Evolutionary conservation across 2,797 vertebrate genomes (phyloP).

Genomic region (Neomorphus geoffroyi): DNA sequence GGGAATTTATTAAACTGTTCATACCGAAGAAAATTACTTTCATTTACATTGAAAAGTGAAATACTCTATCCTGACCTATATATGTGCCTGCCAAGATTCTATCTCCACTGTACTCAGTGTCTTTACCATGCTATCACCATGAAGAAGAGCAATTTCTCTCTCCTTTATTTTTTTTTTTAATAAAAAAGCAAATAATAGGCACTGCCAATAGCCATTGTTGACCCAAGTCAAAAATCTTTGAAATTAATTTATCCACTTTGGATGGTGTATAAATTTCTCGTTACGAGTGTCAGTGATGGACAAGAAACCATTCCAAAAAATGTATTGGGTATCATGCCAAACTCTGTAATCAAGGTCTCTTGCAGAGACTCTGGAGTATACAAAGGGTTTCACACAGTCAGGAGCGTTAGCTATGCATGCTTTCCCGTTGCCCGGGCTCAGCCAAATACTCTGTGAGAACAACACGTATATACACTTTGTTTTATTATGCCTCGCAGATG

Average conservation of each 20-base stretch:
- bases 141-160: conserved; percentile 69
- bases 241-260: conserved; percentile 91
- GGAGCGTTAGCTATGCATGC: conserved; percentile 93
- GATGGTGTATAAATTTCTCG: conserved; percentile 90
- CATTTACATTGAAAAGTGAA: conserved; percentile 67
- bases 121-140: conserved; percentile 64
- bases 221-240: conserved; percentile 86
- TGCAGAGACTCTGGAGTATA: conserved; percentile 80
- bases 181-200: conserved; percentile 87
- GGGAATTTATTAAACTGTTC: conserved; percentile 55
- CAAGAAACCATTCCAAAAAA: conserved; percentile 84
- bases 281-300: conserved; percentile 88
- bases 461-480: conserved; percentile 81
- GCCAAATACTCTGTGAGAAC: conserved; percentile 81
- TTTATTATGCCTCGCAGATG: conserved; percentile 80
- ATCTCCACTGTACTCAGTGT: conserved; percentile 60
- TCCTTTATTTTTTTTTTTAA: conserved; percentile 49
- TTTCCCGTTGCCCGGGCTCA: conserved; percentile 91
- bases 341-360: conserved; percentile 87
- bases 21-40: conserved; percentile 59
- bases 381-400: conserved; percentile 90
- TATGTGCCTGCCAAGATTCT: conserved; percentile 73
- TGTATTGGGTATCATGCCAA: conserved; percentile 88
- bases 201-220: conserved; percentile 86
- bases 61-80: conserved; percentile 53